Evolutionary conservation across 1,140 invertebrate genomes (phyloP).

Genomic region (Apis dorsata): DNA sequence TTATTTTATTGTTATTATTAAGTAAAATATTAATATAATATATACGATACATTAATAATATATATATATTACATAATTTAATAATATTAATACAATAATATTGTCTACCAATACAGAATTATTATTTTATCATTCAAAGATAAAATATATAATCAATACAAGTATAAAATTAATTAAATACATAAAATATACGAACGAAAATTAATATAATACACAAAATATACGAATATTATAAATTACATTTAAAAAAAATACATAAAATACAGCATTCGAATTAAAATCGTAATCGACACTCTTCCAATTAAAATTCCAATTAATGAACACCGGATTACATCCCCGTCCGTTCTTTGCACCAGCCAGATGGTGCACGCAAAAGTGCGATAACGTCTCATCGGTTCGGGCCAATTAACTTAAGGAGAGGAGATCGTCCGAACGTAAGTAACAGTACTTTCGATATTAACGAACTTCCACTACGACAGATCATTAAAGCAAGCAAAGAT

Average conservation of each 20-base stretch:
- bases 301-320: background rate
- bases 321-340: background rate
- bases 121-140: too few relatives aligned
- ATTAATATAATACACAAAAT: too few relatives aligned
- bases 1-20: too few relatives aligned
- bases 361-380: background rate
- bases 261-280: background rate
- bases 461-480: background rate
- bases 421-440: background rate
- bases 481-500: background rate
- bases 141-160: too few relatives aligned
- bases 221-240: too few relatives aligned
- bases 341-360: background rate
- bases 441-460: background rate
- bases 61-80: too few relatives aligned
- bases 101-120: too few relatives aligned
- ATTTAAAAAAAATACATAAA: background rate
- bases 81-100: too few relatives aligned
- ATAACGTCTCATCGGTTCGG: background rate
- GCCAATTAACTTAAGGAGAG: constrained; percentile 5
- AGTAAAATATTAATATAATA: too few relatives aligned
- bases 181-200: too few relatives aligned
- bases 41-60: too few relatives aligned
- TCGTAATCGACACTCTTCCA: background rate
- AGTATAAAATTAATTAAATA: too few relatives aligned